Conservation (phyloP, 2,113 vertebrate species). For the Sinosuthora webbiana region DNA sequence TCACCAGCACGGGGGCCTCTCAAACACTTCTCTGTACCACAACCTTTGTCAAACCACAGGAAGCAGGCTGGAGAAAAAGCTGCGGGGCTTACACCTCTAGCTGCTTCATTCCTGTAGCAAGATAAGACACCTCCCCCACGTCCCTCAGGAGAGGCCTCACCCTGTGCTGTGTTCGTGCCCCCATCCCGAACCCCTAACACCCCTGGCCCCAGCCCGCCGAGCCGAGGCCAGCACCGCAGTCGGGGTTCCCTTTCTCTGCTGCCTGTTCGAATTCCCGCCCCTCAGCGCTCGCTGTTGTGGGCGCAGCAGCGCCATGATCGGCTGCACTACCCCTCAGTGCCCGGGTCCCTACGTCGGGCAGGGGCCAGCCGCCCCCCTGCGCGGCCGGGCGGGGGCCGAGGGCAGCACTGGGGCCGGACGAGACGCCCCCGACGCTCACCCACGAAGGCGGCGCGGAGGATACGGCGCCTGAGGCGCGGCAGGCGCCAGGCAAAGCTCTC, state of each 20-base stretch:
- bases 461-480: slow-evolving; percentile 17
- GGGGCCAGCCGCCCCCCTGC: background rate
- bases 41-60: background rate
- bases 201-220: too few relatives aligned
- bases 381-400: too few relatives aligned
- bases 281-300: background rate
- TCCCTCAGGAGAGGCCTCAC: too few relatives aligned
- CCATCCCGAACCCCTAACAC: rapidly evolving
- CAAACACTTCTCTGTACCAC: rapidly evolving
- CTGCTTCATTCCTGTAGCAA: rapidly evolving
- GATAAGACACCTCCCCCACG: rapidly evolving
- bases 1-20: rapidly evolving
- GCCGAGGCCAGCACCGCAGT: background rate
- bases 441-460: slow-evolving; percentile 62
- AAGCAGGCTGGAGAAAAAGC: background rate
- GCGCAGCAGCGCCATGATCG: background rate
- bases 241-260: rapidly evolving
- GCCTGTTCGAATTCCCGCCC: background rate
- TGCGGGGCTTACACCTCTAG: rapidly evolving
- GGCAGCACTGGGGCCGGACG: background rate
- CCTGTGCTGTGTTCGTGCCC: background rate
- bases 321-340: rapidly evolving
- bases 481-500: slow-evolving; percentile 33
- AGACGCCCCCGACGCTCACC: slow-evolving; percentile 27
- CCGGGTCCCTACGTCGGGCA: rapidly evolving